These are phyloP conservation scores for Lochmaea capreae DNA, from an alignment of 2,888 invertebrate genomes.

Conservation along the genomic window DNA sequence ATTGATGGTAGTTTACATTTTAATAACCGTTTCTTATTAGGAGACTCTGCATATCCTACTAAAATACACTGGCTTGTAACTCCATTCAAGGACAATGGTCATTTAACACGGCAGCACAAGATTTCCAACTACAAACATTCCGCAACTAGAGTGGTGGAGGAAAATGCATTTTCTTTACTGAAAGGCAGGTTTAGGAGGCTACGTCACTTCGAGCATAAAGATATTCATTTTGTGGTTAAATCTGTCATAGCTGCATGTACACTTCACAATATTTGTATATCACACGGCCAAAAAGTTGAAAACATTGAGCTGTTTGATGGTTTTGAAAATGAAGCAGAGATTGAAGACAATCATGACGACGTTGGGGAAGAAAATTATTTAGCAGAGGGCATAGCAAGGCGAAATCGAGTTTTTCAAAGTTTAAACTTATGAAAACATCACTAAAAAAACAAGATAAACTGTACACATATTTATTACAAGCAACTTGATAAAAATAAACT, in stretches of 20 bases:
- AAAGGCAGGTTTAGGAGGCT: conserved; percentile 8
- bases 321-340: conserved; percentile 5
- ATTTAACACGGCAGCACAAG: not conserved
- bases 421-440: no score
- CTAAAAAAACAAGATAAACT: no score
- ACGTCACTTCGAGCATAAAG: conserved; percentile 5
- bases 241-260: not conserved
- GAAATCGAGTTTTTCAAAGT: not conserved
- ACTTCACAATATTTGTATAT: conserved; percentile 2
- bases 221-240: not conserved
- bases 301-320: conserved; percentile 56
- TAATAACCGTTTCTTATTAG: not conserved
- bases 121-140: not conserved
- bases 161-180: not conserved
- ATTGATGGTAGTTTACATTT: not conserved
- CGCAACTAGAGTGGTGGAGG: not conserved
- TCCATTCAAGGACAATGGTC: conserved; percentile 2
- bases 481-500: no score
- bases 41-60: conserved; percentile 11
- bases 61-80: not conserved
- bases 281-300: not conserved
- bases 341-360: not conserved
- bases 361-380: not conserved
- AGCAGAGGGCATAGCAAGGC: not conserved
- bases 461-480: no score